A percentile compares a stretch with the other conserved stretches of the same genome.
Conservation (phyloP, 2,888 invertebrate genomes). For the Mactromeris polynyma region DNA sequence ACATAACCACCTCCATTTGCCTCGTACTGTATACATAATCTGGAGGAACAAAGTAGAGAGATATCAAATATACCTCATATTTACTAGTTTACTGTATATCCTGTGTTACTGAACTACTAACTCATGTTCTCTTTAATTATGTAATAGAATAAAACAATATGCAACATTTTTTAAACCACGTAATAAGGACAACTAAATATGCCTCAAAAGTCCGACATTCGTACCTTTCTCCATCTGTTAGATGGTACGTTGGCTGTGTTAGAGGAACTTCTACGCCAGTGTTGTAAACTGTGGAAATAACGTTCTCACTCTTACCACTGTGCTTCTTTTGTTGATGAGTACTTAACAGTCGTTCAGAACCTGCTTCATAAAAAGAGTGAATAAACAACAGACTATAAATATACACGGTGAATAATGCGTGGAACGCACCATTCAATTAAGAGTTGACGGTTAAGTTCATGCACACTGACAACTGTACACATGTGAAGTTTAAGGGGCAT, state of each 20-base stretch:
- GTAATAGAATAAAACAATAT: neutral
- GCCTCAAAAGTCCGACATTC: neutral
- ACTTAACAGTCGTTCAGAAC: neutral
- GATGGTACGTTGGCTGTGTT: neutral
- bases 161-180: neutral
- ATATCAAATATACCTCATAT: too few species aligned
- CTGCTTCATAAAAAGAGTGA: neutral
- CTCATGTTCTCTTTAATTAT: too few species aligned
- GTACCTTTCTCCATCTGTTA: constrained; percentile 5
- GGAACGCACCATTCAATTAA: too few species aligned
- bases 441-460: too few species aligned
- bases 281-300: neutral
- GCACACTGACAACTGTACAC: too few species aligned
- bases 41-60: neutral
- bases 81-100: too few species aligned
- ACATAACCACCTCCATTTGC: constrained; percentile 37
- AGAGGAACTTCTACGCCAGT: neutral
- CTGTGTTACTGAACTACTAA: too few species aligned
- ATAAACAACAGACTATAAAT: too few species aligned
- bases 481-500: too few species aligned
- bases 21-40: constrained; percentile 35
- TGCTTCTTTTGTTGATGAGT: neutral
- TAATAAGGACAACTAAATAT: too few species aligned
- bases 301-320: neutral
- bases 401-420: too few species aligned